Percentiles rank a stretch among this genome's conserved stretches.
These are phyloP conservation scores for Bombus pyrosoma DNA, from an alignment of 1,140 invertebrate genomes.

Conservation along the genomic window DNA sequence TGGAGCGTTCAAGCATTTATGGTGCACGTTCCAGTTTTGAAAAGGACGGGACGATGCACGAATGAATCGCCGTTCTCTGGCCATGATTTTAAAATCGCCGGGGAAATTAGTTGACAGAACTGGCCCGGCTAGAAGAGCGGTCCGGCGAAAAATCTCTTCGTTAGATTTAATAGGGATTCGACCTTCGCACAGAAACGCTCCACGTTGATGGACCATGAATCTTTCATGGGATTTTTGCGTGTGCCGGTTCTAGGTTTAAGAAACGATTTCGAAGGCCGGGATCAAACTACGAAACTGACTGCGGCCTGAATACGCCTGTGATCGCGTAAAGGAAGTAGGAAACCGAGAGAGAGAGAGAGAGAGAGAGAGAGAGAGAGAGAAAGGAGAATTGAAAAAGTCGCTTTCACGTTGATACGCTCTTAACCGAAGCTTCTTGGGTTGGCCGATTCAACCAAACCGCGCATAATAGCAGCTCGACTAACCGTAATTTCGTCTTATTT, in stretches of 20 bases:
- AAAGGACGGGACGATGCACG: constrained; percentile 55
- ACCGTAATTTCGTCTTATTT: not conserved
- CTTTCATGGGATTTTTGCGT: constrained; percentile 23
- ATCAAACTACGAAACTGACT: not conserved
- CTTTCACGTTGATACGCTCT: not conserved
- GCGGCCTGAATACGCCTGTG: not conserved
- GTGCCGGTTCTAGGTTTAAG: not conserved
- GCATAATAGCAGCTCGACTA: not conserved
- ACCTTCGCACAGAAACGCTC: constrained; percentile 17
- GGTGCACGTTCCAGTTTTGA: constrained; percentile 64
- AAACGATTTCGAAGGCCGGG: not conserved
- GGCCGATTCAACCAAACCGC: not conserved
- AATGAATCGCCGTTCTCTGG: constrained; percentile 55
- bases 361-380: not conserved
- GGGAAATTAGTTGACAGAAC: constrained; percentile 65
- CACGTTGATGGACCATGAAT: constrained; percentile 28
- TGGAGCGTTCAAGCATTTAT: constrained; percentile 65
- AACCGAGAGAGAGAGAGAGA: not conserved
- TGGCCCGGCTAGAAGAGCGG: not conserved
- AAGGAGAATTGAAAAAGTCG: not conserved
- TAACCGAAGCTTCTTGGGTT: not conserved
- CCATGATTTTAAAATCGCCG: constrained; percentile 66
- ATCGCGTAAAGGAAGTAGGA: not conserved
- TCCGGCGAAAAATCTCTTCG: constrained; percentile 43
- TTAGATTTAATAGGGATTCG: constrained; percentile 47